Conservation (phyloP, 2,888 invertebrate species). For the Trichopoda pennipes region DNA sequence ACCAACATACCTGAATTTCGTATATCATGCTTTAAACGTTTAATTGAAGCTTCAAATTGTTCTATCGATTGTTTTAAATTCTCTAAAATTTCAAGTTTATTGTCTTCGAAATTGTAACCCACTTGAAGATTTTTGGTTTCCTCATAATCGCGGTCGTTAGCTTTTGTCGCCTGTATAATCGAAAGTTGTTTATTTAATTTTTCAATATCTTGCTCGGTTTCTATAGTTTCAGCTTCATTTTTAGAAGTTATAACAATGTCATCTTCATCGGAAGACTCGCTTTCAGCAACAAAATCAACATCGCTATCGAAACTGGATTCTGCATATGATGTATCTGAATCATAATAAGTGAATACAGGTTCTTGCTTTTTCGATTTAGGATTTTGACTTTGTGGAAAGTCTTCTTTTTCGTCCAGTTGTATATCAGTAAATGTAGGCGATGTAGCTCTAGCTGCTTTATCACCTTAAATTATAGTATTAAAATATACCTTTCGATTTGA, state of each 20-base stretch:
- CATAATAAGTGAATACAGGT: slow-evolving; percentile 74
- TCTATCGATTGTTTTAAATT: slow-evolving; percentile 69
- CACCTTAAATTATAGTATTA: slow-evolving; percentile 31
- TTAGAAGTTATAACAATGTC: slow-evolving; percentile 91
- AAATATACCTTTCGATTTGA: background rate
- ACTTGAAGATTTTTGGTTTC: slow-evolving; percentile 79
- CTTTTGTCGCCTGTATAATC: slow-evolving; percentile 79
- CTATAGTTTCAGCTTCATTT: slow-evolving; percentile 92
- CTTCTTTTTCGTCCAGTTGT: slow-evolving; percentile 67
- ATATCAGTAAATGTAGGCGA: slow-evolving; percentile 81
- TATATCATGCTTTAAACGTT: slow-evolving; percentile 75
- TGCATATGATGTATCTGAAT: slow-evolving; percentile 82
- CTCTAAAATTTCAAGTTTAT: slow-evolving; percentile 55
- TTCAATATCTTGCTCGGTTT: slow-evolving; percentile 82
- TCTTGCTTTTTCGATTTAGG: slow-evolving; percentile 33
- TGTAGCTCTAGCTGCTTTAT: slow-evolving; percentile 71
- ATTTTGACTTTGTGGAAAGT: slow-evolving; percentile 26
- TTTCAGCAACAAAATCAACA: slow-evolving; percentile 72
- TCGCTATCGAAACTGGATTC: slow-evolving; percentile 81
- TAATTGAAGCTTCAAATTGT: slow-evolving; percentile 76
- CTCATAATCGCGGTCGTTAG: slow-evolving; percentile 80
- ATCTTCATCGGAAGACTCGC: slow-evolving; percentile 83
- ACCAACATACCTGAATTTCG: slow-evolving; percentile 77
- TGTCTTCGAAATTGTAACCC: slow-evolving; percentile 77
- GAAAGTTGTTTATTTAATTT: slow-evolving; percentile 80